phyloP scores from a whole-genome alignment of 2,888 invertebrate genomes.

The Xanthia icteritia region DNA sequence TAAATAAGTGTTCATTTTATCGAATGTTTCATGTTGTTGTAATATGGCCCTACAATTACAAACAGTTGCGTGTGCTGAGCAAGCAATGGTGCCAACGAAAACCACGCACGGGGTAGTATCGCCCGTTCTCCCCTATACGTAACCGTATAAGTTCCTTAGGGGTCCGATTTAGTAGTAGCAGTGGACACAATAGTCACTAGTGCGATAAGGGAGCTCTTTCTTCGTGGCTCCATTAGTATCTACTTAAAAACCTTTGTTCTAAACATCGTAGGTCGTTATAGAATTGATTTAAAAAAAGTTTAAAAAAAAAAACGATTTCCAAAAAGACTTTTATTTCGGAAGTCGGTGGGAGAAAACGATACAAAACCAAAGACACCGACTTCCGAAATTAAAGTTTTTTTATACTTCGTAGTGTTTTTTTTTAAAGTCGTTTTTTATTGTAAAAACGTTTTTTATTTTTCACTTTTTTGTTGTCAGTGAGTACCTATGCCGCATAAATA shows the following conservation, averaged over 20 bases:
- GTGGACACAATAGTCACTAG: neutral
- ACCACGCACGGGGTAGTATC: conserved; percentile 33
- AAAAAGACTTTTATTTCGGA: too few species aligned
- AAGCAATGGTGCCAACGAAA: conserved; percentile 32
- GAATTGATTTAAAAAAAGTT: neutral
- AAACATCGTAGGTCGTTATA: neutral
- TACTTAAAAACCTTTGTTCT: neutral
- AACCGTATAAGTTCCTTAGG: conserved; percentile 17
- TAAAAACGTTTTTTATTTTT: too few species aligned
- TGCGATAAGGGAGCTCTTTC: neutral
- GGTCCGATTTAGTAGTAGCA: conserved; percentile 1
- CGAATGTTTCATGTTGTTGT: neutral
- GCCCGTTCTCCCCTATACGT: conserved; percentile 12
- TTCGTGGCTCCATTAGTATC: neutral
- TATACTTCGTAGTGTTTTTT: too few species aligned
- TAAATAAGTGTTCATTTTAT: neutral
- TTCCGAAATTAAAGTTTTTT: too few species aligned
- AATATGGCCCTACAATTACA: neutral
- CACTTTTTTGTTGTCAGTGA: too few species aligned
- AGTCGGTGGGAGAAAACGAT: too few species aligned
- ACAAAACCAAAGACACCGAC: too few species aligned
- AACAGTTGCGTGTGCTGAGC: conserved; percentile 21
- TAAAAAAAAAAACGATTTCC: too few species aligned
- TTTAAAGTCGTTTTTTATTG: too few species aligned
- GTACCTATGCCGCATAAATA: too few species aligned